These are phyloP conservation scores for Avahi laniger DNA, from an alignment of 2,797 vertebrate genomes.

Conservation along the genomic window DNA sequence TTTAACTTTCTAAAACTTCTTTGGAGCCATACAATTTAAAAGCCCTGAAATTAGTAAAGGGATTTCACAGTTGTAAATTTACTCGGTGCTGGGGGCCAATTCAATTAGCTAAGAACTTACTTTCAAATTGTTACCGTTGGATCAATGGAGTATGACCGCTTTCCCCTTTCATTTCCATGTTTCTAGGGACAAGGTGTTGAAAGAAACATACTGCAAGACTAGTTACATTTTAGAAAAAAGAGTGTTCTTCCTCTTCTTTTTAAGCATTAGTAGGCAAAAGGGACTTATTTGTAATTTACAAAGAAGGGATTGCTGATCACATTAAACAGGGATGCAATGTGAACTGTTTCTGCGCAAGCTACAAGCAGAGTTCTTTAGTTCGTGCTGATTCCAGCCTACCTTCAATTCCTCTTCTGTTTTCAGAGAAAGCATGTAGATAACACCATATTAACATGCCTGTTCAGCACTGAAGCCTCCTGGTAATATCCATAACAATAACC, in stretches of 20 bases:
- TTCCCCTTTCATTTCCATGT: constrained; percentile 31
- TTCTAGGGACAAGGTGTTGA: constrained; percentile 51
- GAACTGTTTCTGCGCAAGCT: background rate
- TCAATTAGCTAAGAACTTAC: constrained; percentile 59
- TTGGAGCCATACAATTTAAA: background rate
- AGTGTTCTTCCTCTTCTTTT: constrained; percentile 24
- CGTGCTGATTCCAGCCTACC: background rate
- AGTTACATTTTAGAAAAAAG: constrained; percentile 57
- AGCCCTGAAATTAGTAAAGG: constrained; percentile 20
- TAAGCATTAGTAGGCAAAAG: constrained; percentile 5
- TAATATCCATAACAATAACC: background rate
- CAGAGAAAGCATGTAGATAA: background rate
- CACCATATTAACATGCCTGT: background rate
- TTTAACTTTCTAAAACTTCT: constrained; percentile 11
- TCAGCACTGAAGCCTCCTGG: background rate
- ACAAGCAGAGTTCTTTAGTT: background rate
- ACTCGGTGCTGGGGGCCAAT: constrained; percentile 47
- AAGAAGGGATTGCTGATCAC: background rate
- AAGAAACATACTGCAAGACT: constrained; percentile 46
- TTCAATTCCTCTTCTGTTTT: background rate
- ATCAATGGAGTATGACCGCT: constrained; percentile 39
- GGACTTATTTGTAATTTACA: constrained; percentile 55
- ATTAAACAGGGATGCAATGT: background rate
- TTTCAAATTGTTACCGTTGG: constrained; percentile 55
- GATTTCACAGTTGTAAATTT: constrained; percentile 53